phyloP scores from a whole-genome alignment of 1,140 invertebrate species.

The Notospermus geniculatus region DNA sequence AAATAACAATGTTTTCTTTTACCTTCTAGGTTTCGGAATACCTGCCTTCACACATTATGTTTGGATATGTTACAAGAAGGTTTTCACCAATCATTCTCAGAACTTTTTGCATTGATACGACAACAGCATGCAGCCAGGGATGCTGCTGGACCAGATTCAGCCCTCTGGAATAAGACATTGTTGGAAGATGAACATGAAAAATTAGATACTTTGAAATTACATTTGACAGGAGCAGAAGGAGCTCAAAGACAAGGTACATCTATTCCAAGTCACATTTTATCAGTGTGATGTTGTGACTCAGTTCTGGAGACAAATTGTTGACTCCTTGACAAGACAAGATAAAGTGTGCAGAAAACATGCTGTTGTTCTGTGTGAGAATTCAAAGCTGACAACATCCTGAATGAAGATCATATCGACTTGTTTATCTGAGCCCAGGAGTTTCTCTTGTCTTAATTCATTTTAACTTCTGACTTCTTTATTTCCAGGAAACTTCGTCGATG shows the following conservation, averaged over 20 bases:
- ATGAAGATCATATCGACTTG: neutral
- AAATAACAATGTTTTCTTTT: constrained; percentile 6
- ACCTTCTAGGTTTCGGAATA: constrained; percentile 45
- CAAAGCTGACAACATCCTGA: neutral
- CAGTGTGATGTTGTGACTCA: neutral
- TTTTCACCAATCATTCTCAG: constrained; percentile 50
- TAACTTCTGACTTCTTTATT: constrained; percentile 15
- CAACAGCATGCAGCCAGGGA: constrained; percentile 40
- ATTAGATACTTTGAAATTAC: constrained; percentile 43
- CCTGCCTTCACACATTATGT: constrained; percentile 53
- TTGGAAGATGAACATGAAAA: constrained; percentile 50
- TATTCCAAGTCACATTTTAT: neutral
- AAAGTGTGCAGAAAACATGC: neutral
- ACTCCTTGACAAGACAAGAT: neutral
- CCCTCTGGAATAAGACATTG: constrained; percentile 44
- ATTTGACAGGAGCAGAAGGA: constrained; percentile 47
- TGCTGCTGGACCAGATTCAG: constrained; percentile 47
- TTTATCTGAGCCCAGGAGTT: neutral
- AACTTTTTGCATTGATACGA: constrained; percentile 50
- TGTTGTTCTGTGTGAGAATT: neutral
- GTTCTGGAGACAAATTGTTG: neutral
- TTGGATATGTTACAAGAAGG: constrained; percentile 52
- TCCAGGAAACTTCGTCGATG: constrained; percentile 35
- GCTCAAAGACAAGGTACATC: constrained; percentile 25
- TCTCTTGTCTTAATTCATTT: neutral